A percentile compares a stretch with the other conserved stretches of the same genome.
These are phyloP conservation scores for Cantharis rustica DNA, from an alignment of 2,888 invertebrate species.

Conservation along the genomic window DNA sequence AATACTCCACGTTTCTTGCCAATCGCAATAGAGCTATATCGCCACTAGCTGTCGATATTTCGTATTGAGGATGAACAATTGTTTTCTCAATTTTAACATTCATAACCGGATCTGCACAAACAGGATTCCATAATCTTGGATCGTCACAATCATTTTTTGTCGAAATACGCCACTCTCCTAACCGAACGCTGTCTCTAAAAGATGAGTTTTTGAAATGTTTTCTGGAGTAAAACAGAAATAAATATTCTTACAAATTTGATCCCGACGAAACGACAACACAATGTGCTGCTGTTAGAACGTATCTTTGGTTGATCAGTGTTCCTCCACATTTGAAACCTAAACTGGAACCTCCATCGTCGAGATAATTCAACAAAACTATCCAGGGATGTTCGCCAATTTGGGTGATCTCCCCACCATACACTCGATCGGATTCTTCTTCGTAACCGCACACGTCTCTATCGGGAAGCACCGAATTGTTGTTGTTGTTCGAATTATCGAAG, in stretches of 20 bases:
- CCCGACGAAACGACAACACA: conserved; percentile 60
- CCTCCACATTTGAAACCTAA: conserved; percentile 50
- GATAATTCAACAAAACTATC: conserved; percentile 49
- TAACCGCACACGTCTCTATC: background rate
- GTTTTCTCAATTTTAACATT: conserved; percentile 51
- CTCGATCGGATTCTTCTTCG: background rate
- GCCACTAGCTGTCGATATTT: conserved; percentile 45
- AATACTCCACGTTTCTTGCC: conserved; percentile 52
- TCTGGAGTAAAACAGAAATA: background rate
- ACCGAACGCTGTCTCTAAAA: background rate
- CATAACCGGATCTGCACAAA: conserved; percentile 51
- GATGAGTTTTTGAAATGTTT: background rate
- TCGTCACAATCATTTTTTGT: background rate
- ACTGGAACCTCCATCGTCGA: conserved; percentile 15
- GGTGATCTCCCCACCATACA: conserved; percentile 25
- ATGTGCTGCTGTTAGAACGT: conserved; percentile 76
- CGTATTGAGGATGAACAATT: conserved; percentile 50
- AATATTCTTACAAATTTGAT: conserved; percentile 1
- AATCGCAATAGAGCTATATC: conserved; percentile 59
- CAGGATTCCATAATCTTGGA: conserved; percentile 32
- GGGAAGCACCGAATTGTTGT: background rate
- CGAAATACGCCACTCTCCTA: background rate
- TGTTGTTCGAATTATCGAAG: background rate
- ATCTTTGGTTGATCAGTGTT: conserved; percentile 67
- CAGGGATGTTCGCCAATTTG: background rate